A percentile compares a stretch with the other conserved stretches of the same genome.
Conservation (phyloP, 2,888 invertebrate genomes). For the Drosophila limbata region DNA sequence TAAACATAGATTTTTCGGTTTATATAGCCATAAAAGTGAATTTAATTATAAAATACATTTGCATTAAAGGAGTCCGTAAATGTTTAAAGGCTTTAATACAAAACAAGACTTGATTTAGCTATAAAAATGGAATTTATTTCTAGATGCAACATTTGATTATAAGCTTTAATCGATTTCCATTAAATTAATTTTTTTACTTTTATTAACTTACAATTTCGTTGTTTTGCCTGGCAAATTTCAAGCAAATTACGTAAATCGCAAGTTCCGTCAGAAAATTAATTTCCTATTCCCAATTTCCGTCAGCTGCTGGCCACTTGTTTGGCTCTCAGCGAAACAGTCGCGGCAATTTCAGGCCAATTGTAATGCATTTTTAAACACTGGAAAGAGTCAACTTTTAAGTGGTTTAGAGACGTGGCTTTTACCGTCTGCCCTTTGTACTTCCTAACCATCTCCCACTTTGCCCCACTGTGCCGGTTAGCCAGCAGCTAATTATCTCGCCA, state of each 20-base stretch:
- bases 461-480: constrained; percentile 10
- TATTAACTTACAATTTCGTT: background rate
- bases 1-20: background rate
- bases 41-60: background rate
- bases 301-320: constrained; percentile 37
- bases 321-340: constrained; percentile 27
- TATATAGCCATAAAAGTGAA: background rate
- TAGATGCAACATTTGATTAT: no score
- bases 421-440: background rate
- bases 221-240: background rate
- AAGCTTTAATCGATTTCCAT: background rate
- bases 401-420: background rate
- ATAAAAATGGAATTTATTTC: no score
- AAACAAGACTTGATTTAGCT: no score
- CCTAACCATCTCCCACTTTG: background rate
- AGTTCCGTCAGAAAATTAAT: constrained; percentile 2
- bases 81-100: no score
- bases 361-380: constrained; percentile 23
- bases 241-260: constrained; percentile 10
- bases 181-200: background rate
- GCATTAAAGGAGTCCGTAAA: no score
- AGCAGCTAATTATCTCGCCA: constrained; percentile 70
- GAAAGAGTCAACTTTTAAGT: constrained; percentile 13
- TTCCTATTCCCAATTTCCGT: constrained; percentile 5
- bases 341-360: constrained; percentile 36